phyloP scores from a whole-genome alignment of 23 tunicate genomes.

The Ciona savignyi region DNA sequence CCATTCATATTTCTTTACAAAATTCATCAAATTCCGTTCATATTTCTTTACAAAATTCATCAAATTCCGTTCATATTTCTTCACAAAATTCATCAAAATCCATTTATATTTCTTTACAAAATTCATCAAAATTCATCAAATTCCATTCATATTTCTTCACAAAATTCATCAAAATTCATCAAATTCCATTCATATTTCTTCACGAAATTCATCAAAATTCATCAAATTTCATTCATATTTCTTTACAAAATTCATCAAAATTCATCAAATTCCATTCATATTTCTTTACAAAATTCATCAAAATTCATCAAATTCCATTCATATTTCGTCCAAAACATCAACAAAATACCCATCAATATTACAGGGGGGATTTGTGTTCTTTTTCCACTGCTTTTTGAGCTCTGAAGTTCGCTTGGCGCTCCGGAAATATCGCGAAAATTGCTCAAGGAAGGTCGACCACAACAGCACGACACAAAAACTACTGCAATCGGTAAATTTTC shows the following conservation, averaged over 20 bases:
- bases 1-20: neutral
- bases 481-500: constrained; percentile 28
- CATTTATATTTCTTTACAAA: neutral
- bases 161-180: neutral
- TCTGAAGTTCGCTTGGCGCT: constrained; percentile 18
- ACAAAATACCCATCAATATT: neutral
- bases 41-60: neutral
- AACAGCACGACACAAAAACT: constrained; percentile 65
- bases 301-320: neutral
- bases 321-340: neutral
- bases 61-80: neutral
- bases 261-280: neutral
- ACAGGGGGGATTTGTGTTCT: constrained; percentile 5
- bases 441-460: constrained; percentile 18
- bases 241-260: neutral
- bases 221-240: too few species aligned
- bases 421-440: constrained; percentile 5
- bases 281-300: neutral
- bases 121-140: neutral
- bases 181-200: neutral
- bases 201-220: neutral
- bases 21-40: neutral
- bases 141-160: too few species aligned
- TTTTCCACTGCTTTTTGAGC: constrained; percentile 51
- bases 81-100: neutral